Percentiles rank a stretch among this genome's conserved stretches.
Evolutionary conservation across 2,888 invertebrate genomes (phyloP).

Genomic region (Drosophila parthenogenetica): DNA sequence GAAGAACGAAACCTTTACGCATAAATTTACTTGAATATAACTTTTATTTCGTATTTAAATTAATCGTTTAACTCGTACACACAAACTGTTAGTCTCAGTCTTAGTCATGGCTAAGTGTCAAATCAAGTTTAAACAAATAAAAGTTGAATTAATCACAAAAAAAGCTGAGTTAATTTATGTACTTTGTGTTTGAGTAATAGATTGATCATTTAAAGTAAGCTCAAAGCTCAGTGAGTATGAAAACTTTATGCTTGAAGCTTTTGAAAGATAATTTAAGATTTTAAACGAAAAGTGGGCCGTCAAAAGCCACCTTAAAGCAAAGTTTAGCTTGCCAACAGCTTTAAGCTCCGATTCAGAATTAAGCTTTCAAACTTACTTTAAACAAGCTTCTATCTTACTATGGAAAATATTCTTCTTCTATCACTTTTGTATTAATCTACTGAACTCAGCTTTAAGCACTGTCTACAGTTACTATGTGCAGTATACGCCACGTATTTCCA

Average conservation of each 20-base stretch:
- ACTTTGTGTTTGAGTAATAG: too few species aligned
- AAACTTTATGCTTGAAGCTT: too few species aligned
- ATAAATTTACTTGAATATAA: conserved; percentile 19
- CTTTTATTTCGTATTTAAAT: conserved; percentile 10
- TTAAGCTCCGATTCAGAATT: too few species aligned
- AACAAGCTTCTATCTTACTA: too few species aligned
- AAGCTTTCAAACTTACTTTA: too few species aligned
- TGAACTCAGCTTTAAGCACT: conserved; percentile 13
- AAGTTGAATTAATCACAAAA: not conserved
- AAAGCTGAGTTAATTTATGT: not conserved
- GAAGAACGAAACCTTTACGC: conserved; percentile 57
- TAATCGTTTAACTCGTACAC: conserved; percentile 38
- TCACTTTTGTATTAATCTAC: too few species aligned
- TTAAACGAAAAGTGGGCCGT: too few species aligned
- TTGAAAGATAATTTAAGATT: too few species aligned
- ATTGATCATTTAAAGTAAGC: too few species aligned
- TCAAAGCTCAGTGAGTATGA: not conserved
- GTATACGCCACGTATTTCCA: conserved; percentile 4
- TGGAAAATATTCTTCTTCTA: not conserved
- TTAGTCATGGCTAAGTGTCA: conserved; percentile 52
- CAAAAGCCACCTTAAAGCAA: too few species aligned
- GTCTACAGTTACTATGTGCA: conserved; percentile 7
- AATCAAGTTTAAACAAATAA: conserved; percentile 21
- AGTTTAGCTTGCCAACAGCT: too few species aligned
- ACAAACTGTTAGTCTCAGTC: conserved; percentile 60